A percentile compares a stretch with the other conserved stretches of the same genome.
Conservation (phyloP, 2,888 invertebrate species). For the Phania funesta region DNA sequence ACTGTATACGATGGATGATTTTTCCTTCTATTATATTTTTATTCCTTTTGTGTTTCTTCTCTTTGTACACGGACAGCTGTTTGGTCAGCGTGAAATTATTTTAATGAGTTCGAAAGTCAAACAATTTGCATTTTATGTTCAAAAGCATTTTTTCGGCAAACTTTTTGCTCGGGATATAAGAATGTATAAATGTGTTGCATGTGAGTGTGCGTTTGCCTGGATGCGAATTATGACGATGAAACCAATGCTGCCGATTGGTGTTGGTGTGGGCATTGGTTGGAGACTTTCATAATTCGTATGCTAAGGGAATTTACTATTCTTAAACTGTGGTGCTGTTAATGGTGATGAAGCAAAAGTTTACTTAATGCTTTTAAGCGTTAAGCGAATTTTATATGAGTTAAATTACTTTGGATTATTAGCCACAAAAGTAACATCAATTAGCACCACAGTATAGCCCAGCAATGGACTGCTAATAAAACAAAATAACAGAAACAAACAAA, state of each 20-base stretch:
- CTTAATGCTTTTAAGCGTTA: conserved; percentile 66
- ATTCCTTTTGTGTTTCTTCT: neutral
- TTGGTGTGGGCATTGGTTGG: neutral
- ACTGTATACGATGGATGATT: conserved; percentile 26
- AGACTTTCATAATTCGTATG: conserved; percentile 5
- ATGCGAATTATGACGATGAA: conserved; percentile 50
- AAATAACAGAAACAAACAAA: conserved; percentile 17
- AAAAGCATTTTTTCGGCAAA: conserved; percentile 39
- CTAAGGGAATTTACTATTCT: conserved; percentile 31
- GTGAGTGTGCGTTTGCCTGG: conserved; percentile 12
- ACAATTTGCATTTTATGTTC: conserved; percentile 68
- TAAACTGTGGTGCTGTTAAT: conserved; percentile 42
- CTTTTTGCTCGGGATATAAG: conserved; percentile 18
- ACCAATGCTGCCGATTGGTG: conserved; percentile 1
- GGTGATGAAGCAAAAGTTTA: conserved; percentile 65
- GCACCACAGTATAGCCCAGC: conserved; percentile 61
- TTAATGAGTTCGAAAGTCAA: conserved; percentile 71
- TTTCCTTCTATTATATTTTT: neutral
- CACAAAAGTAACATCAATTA: conserved; percentile 70
- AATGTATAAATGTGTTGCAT: neutral
- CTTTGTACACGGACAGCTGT: conserved; percentile 62
- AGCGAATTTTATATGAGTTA: conserved; percentile 70
- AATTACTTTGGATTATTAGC: conserved; percentile 70
- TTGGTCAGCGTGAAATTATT: conserved; percentile 71
- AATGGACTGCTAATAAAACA: conserved; percentile 46